Conservation (phyloP, 2,113 vertebrate genomes). For the Tenrec ecaudatus region DNA sequence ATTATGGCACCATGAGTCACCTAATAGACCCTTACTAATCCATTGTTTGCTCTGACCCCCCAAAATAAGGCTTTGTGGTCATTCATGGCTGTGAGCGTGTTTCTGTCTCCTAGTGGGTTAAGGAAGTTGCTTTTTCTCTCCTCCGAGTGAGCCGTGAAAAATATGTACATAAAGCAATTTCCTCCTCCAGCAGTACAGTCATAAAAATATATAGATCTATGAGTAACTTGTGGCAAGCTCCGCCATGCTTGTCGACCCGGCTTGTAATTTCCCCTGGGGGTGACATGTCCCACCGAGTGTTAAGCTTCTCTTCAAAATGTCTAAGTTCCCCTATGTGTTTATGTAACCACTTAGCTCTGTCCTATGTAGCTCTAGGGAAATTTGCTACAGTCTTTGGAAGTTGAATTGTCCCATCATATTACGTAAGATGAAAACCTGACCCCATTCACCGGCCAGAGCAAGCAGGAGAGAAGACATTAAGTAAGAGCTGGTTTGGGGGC, state of each 20-base stretch:
- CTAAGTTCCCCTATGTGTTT: conserved; percentile 57
- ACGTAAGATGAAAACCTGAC: conserved; percentile 61
- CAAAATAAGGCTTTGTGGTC: background rate
- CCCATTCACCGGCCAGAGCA: conserved; percentile 27
- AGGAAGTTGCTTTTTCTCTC: conserved; percentile 29
- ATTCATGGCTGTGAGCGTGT: background rate
- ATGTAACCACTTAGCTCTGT: conserved; percentile 39
- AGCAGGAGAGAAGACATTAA: conserved; percentile 30
- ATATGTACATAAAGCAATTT: background rate
- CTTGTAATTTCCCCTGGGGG: conserved; percentile 52
- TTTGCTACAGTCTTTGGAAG: conserved; percentile 17
- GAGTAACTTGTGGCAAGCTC: background rate
- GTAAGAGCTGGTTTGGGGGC: conserved; percentile 4
- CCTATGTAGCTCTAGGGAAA: conserved; percentile 66
- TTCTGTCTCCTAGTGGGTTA: background rate
- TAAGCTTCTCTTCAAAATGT: conserved; percentile 46
- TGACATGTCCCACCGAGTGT: background rate
- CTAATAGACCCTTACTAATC: background rate
- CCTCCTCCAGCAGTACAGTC: background rate
- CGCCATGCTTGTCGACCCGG: conserved; percentile 30
- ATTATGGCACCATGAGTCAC: background rate
- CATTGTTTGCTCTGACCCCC: background rate
- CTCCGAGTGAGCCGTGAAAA: background rate
- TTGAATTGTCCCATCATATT: conserved; percentile 60
- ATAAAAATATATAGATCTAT: background rate